Evolutionary conservation across 2,888 invertebrate species (phyloP).

Genomic region (Helicoverpa assulta): DNA sequence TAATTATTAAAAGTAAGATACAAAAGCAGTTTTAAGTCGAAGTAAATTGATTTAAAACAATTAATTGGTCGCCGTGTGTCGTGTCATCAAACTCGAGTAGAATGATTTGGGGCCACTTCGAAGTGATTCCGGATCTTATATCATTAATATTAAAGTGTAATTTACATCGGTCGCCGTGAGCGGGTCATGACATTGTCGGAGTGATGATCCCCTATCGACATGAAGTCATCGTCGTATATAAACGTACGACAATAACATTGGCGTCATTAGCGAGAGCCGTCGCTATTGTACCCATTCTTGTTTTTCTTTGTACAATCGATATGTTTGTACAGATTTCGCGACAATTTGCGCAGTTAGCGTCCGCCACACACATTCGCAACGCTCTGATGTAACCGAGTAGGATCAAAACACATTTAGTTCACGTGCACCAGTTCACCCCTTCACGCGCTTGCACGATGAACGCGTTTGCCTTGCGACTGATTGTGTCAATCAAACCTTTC

Average conservation of each 20-base stretch:
- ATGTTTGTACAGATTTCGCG: constrained; percentile 84
- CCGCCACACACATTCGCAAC: constrained; percentile 63
- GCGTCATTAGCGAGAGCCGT: constrained; percentile 73
- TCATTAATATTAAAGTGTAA: constrained; percentile 44
- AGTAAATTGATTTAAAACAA: constrained; percentile 28
- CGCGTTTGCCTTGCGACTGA: constrained; percentile 28
- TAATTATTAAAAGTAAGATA: constrained; percentile 18
- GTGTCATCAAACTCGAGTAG: constrained; percentile 31
- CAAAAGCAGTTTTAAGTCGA: constrained; percentile 24
- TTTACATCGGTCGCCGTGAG: constrained; percentile 60
- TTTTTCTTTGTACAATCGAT: constrained; percentile 77
- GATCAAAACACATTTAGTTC: constrained; percentile 51
- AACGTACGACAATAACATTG: constrained; percentile 71
- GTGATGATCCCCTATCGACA: constrained; percentile 74
- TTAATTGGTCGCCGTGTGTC: constrained; percentile 29
- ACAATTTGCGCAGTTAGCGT: constrained; percentile 83
- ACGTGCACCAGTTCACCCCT: constrained; percentile 52
- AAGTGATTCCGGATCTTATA: constrained; percentile 43
- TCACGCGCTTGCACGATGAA: constrained; percentile 30
- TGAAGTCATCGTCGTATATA: constrained; percentile 82
- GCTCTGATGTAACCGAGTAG: constrained; percentile 72
- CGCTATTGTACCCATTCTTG: constrained; percentile 76
- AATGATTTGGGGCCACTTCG: constrained; percentile 7
- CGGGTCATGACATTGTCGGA: constrained; percentile 77
- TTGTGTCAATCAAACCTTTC: constrained; percentile 41